These are phyloP conservation scores for Gallinago undulata DNA, from an alignment of 2,113 vertebrate species.

Conservation along the genomic window DNA sequence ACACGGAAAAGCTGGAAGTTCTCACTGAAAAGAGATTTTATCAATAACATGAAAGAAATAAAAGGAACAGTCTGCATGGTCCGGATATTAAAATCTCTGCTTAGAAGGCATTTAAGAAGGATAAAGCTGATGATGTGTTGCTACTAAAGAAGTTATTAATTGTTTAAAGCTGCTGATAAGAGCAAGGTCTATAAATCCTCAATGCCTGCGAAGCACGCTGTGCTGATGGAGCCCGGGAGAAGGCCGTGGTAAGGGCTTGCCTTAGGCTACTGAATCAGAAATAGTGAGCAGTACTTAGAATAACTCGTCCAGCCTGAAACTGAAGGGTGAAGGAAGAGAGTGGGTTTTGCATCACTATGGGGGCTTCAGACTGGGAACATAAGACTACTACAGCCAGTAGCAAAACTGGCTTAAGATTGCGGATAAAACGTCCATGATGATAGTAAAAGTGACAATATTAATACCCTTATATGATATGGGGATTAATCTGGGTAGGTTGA, in stretches of 20 bases:
- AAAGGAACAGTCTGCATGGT: not conserved
- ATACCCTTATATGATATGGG: not conserved
- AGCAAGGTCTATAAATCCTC: not conserved
- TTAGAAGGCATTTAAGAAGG: not conserved
- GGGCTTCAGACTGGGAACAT: not conserved
- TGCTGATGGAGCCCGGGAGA: not conserved
- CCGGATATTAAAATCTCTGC: not conserved
- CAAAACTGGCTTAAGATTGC: not conserved
- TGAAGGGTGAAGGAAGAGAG: not conserved
- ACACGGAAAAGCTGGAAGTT: not conserved
- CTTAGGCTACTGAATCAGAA: not conserved
- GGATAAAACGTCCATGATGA: not conserved
- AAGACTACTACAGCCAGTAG: not conserved
- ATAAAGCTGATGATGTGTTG: not conserved
- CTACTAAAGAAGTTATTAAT: not conserved
- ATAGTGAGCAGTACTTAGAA: not conserved
- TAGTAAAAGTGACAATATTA: not conserved
- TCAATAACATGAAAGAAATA: not conserved
- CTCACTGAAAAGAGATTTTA: not conserved
- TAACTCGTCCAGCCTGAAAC: not conserved
- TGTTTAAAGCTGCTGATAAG: not conserved
- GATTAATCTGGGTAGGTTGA: not conserved
- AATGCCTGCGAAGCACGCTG: not conserved
- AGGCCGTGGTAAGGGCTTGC: not conserved
- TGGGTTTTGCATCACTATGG: not conserved